Conservation (phyloP, 1,140 invertebrate genomes). For the Neodiprion lecontei region DNA sequence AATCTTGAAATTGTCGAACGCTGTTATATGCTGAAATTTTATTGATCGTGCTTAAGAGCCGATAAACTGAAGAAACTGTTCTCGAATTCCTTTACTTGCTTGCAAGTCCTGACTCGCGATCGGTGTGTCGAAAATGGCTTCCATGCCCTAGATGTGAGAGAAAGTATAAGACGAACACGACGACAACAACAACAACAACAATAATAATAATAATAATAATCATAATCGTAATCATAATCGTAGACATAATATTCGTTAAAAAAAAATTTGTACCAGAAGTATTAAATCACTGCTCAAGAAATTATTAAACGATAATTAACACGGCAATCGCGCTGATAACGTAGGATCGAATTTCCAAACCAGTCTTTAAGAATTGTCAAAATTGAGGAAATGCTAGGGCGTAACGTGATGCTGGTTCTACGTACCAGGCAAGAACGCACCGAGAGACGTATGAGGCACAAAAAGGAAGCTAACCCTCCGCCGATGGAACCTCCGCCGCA, state of each 20-base stretch:
- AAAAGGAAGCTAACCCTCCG: conserved; percentile 43
- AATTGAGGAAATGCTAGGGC: conserved; percentile 38
- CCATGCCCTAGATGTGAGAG: background rate
- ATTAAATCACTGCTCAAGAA: background rate
- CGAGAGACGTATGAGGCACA: conserved; percentile 44
- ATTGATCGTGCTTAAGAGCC: background rate
- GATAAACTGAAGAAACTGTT: no score
- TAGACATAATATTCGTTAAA: background rate
- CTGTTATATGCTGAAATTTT: conserved; percentile 12
- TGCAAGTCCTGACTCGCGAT: background rate
- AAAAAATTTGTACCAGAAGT: background rate
- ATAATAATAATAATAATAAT: no score
- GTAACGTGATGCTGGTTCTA: conserved; percentile 43
- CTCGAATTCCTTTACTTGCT: no score
- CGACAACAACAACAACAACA: no score
- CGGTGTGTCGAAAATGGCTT: background rate
- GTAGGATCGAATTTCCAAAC: background rate
- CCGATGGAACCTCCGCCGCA: conserved; percentile 43
- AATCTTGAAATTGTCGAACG: conserved; percentile 8
- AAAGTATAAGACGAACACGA: background rate
- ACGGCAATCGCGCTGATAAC: background rate
- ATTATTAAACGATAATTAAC: background rate
- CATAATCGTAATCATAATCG: no score
- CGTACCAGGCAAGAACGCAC: conserved; percentile 46
- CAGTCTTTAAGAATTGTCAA: background rate